A percentile compares a stretch with the other conserved stretches of the same genome.
Evolutionary conservation across 2,113 vertebrate species (phyloP).

Genomic region (Typhlomys cinereus): DNA sequence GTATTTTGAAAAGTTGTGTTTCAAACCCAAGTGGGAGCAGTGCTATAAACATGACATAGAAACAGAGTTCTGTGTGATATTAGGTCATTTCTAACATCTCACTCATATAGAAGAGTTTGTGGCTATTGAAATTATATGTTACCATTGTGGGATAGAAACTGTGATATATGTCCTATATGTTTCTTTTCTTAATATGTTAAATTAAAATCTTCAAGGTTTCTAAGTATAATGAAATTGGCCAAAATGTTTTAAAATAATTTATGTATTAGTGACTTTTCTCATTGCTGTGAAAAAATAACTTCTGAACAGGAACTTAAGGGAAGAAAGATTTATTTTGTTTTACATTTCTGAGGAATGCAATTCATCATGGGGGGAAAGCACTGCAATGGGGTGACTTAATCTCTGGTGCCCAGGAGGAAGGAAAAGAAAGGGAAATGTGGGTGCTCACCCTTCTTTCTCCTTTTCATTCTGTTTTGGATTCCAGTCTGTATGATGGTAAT

Average conservation of each 20-base stretch:
- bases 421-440: no score
- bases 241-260: constrained; percentile 1
- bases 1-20: neutral
- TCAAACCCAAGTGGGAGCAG: neutral
- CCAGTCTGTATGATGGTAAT: no score
- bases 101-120: neutral
- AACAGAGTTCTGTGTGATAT: neutral
- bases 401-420: no score
- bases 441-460: no score
- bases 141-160: no score
- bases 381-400: no score
- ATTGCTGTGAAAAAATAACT: neutral
- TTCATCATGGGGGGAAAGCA: no score
- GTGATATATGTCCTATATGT: neutral
- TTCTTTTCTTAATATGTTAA: neutral
- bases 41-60: neutral
- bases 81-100: neutral
- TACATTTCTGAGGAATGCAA: no score
- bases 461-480: no score
- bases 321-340: no score
- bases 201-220: constrained; percentile 1
- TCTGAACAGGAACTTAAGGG: no score
- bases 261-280: neutral
- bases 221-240: neutral
- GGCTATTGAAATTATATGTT: neutral